phyloP scores from a whole-genome alignment of 2,888 invertebrate genomes.

The Drosophila nr. fundita region DNA sequence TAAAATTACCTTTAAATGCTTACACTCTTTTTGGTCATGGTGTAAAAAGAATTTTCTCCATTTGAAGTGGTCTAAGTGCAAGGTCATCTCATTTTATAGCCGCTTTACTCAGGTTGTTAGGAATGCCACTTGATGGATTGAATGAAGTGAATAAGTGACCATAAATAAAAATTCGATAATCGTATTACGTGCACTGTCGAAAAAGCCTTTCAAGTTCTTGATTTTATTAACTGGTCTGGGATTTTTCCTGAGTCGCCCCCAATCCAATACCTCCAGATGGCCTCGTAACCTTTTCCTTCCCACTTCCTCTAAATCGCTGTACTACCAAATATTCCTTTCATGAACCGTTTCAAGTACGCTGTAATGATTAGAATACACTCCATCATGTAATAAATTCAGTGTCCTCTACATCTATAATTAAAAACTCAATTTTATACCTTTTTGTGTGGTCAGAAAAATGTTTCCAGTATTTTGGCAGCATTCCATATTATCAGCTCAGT shows the following conservation, averaged over 20 bases:
- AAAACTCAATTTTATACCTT: no score
- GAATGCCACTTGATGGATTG: background rate
- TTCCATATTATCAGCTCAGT: background rate
- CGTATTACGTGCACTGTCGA: background rate
- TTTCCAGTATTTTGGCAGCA: background rate
- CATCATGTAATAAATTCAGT: background rate
- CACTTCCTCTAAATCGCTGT: no score
- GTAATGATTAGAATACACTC: no score
- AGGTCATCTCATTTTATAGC: background rate
- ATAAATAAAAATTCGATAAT: background rate
- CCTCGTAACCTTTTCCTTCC: background rate
- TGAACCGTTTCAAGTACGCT: no score
- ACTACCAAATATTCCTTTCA: no score
- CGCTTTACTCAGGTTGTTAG: background rate
- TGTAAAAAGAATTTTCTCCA: background rate
- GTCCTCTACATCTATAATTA: background rate
- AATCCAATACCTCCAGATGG: background rate
- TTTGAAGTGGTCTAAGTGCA: background rate
- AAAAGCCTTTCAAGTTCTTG: background rate
- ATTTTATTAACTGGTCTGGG: background rate
- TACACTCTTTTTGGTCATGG: no score
- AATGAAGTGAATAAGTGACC: background rate
- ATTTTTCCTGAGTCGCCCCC: background rate
- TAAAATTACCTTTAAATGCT: background rate
- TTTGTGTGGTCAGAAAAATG: no score